Percentiles rank a stretch among this genome's conserved stretches.
phyloP scores from a whole-genome alignment of 2,113 vertebrate species.

The Takifugu flavidus region DNA sequence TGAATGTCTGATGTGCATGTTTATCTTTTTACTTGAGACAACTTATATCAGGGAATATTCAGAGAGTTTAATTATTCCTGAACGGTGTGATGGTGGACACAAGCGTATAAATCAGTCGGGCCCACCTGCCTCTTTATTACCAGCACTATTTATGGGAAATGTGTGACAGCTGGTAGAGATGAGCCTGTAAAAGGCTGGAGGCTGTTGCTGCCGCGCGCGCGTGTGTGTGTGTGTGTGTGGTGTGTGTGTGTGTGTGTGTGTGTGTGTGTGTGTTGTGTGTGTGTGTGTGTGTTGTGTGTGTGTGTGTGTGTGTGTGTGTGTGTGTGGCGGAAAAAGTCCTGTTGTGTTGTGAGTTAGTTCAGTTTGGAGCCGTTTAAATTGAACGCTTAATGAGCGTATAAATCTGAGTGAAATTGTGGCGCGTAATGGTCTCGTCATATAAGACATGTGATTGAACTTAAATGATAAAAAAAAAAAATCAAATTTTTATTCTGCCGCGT shows the following conservation, averaged over 20 bases:
- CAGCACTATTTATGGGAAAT: conserved; percentile 72
- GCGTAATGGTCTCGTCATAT: conserved; percentile 6
- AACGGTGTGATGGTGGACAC: conserved; percentile 65
- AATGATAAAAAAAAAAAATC: conserved; percentile 18
- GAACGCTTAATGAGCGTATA: background rate
- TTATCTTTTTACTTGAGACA: conserved; percentile 56
- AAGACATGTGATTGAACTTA: conserved; percentile 29
- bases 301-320: no score
- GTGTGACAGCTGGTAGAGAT: conserved; percentile 68
- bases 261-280: no score
- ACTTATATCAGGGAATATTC: conserved; percentile 68
- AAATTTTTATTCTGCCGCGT: conserved; percentile 38
- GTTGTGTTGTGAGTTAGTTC: conserved; percentile 27
- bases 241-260: no score
- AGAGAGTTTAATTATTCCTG: conserved; percentile 76
- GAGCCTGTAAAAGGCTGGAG: conserved; percentile 68
- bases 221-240: conserved; percentile 6
- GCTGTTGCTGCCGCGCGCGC: conserved; percentile 45
- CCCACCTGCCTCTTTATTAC: conserved; percentile 72
- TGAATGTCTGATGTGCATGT: conserved; percentile 43
- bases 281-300: no score
- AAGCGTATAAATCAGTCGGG: conserved; percentile 68
- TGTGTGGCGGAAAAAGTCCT: conserved; percentile 40
- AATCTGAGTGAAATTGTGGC: background rate
- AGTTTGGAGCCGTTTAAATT: conserved; percentile 9